Conservation (phyloP, 2,113 vertebrate species). For the Seriola quinqueradiata region DNA sequence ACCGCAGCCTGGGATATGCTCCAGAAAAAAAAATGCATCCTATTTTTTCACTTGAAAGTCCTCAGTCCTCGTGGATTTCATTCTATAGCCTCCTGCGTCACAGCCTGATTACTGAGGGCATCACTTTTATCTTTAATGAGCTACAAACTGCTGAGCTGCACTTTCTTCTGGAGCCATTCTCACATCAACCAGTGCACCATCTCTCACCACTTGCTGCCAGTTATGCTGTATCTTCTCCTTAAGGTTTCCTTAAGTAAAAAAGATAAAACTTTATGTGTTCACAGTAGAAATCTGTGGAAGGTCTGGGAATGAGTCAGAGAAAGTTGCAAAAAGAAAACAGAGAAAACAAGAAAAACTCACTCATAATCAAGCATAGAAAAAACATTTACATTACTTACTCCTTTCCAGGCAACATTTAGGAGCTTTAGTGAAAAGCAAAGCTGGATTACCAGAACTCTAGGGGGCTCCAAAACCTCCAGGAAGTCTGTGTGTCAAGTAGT, state of each 20-base stretch:
- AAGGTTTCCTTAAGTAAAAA: constrained; percentile 6
- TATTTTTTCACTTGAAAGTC: constrained; percentile 47
- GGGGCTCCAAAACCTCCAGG: not conserved
- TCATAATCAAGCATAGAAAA: not conserved
- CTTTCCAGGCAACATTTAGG: not conserved
- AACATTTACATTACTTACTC: not conserved
- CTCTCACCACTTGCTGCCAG: constrained; percentile 27
- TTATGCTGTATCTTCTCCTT: constrained; percentile 9
- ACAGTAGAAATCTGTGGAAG: not conserved
- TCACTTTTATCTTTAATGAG: constrained; percentile 75
- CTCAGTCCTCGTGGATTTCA: constrained; percentile 57
- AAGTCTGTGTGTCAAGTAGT: not conserved
- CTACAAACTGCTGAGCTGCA: constrained; percentile 69
- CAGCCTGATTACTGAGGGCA: constrained; percentile 67
- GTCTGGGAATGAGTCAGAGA: not conserved
- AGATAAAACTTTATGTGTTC: not conserved
- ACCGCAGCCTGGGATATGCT: constrained; percentile 9
- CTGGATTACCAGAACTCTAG: not conserved
- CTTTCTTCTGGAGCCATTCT: constrained; percentile 49
- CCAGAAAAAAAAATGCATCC: constrained; percentile 32
- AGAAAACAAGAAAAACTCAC: not conserved
- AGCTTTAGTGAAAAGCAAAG: not conserved
- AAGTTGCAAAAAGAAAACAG: not conserved
- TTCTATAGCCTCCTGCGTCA: constrained; percentile 49
- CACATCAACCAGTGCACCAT: not conserved